Evolutionary conservation across 2,797 vertebrate species (phyloP).

Genomic region (Syngnathus rostellatus): DNA sequence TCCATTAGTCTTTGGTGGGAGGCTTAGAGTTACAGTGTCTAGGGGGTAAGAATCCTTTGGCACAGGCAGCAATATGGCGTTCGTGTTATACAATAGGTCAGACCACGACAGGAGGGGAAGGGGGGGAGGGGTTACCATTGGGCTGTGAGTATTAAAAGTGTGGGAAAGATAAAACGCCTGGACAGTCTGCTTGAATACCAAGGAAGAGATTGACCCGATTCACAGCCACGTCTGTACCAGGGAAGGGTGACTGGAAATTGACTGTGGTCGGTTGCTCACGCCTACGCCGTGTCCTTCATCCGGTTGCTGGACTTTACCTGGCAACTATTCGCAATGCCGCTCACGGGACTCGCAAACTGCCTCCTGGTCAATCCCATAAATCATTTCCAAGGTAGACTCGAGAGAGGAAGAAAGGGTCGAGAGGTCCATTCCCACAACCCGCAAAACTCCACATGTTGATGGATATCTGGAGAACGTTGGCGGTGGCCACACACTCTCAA

Average conservation of each 20-base stretch:
- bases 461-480: slow-evolving; percentile 26
- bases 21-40: slow-evolving; percentile 49
- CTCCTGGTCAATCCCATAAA: slow-evolving; percentile 16
- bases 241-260: neutral
- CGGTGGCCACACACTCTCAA: slow-evolving; percentile 7
- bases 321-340: slow-evolving; percentile 5
- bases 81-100: slow-evolving; percentile 34
- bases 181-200: slow-evolving; percentile 3
- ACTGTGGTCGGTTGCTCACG: neutral
- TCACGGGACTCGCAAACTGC: slow-evolving; percentile 5
- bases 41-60: slow-evolving; percentile 35
- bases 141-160: slow-evolving; percentile 21
- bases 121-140: slow-evolving; percentile 12
- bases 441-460: slow-evolving; percentile 20
- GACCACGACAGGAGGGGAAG: slow-evolving; percentile 18
- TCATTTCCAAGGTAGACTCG: neutral
- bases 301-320: slow-evolving; percentile 24
- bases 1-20: slow-evolving; percentile 52
- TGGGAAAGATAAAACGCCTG: slow-evolving; percentile 31
- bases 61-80: slow-evolving; percentile 16
- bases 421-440: slow-evolving; percentile 36
- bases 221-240: neutral
- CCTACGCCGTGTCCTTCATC: slow-evolving; percentile 31
- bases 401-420: slow-evolving; percentile 22
- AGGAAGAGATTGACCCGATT: neutral